These are phyloP conservation scores for Geotrupes spiniger DNA, from an alignment of 2,888 invertebrate species.

Conservation along the genomic window DNA sequence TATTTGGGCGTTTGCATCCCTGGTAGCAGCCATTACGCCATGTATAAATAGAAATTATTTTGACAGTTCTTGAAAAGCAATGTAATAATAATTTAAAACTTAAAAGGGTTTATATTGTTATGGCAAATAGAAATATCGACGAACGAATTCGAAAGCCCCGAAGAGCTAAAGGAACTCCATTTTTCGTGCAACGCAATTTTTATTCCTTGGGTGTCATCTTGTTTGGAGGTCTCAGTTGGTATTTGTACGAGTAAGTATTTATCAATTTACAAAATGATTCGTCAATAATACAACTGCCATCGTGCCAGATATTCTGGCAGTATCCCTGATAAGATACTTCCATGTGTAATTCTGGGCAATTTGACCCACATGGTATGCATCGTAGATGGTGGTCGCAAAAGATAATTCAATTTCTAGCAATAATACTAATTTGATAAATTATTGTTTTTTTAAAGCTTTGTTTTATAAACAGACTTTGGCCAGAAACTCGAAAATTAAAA, in stretches of 20 bases:
- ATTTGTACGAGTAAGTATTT: conserved; percentile 54
- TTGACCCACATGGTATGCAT: too few species aligned
- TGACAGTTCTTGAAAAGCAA: too few species aligned
- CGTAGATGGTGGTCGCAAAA: too few species aligned
- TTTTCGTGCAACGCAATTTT: conserved; percentile 56
- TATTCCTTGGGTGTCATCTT: conserved; percentile 53
- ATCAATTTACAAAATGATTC: neutral
- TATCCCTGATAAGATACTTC: neutral
- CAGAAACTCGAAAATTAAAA: conserved; percentile 33
- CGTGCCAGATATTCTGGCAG: neutral
- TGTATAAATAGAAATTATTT: too few species aligned
- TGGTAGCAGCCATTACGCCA: too few species aligned
- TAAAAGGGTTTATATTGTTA: conserved; percentile 23
- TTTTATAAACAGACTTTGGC: conserved; percentile 35
- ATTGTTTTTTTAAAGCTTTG: neutral
- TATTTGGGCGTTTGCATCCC: too few species aligned
- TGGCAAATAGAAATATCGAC: conserved; percentile 44
- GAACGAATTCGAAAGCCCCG: conserved; percentile 59
- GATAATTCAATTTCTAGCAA: too few species aligned
- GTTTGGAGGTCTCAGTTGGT: conserved; percentile 49
- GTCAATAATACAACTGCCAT: too few species aligned
- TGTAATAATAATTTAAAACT: too few species aligned
- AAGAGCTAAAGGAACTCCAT: conserved; percentile 64
- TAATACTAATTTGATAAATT: too few species aligned
- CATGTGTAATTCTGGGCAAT: too few species aligned